These are phyloP conservation scores for Rhinolophus ferrumequinum DNA, from an alignment of 2,113 vertebrate species.

Conservation along the genomic window DNA sequence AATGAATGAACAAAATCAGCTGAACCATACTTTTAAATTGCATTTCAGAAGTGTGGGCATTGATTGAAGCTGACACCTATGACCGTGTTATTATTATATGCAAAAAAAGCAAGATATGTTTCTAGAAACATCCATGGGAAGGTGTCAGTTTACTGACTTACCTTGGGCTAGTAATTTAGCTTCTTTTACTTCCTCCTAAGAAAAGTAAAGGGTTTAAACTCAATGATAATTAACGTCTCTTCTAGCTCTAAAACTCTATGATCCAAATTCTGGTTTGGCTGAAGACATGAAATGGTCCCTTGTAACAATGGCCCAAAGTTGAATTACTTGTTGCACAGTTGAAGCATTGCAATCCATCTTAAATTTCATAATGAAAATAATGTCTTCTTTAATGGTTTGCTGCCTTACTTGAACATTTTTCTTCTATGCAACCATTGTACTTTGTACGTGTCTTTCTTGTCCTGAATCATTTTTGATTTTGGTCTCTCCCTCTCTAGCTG, in stretches of 20 bases:
- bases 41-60: not conserved
- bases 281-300: not conserved
- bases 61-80: not conserved
- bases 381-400: not conserved
- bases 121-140: conserved; percentile 13
- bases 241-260: not conserved
- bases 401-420: not conserved
- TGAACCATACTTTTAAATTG: not conserved
- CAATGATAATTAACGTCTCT: not conserved
- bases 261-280: not conserved
- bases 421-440: not conserved
- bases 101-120: not conserved
- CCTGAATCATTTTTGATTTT: not conserved
- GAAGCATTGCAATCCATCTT: not conserved
- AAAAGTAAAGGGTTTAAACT: not conserved
- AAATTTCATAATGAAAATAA: not conserved
- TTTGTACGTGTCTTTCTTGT: not conserved
- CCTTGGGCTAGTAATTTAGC: not conserved
- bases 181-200: not conserved
- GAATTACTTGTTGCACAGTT: not conserved
- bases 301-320: not conserved
- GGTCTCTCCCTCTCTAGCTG: not conserved
- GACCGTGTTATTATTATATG: not conserved
- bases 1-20: not conserved
- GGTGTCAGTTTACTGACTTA: not conserved